Evolutionary conservation across 2,888 invertebrate genomes (phyloP).

Genomic region (Lasioglossum villosulum): DNA sequence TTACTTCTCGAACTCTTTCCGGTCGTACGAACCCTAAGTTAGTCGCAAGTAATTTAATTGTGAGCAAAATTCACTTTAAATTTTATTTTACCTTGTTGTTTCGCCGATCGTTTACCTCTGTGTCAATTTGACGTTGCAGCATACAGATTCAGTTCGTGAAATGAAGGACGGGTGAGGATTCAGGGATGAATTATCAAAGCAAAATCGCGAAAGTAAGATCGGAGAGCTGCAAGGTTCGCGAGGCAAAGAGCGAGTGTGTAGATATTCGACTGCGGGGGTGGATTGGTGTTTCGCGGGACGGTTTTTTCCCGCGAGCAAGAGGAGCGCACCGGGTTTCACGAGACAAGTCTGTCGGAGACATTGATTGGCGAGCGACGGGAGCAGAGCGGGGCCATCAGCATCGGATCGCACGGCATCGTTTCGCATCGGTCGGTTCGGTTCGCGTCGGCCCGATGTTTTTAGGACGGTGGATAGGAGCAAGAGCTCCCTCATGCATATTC

Average conservation of each 20-base stretch:
- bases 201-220: background rate
- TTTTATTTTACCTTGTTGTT: too few species aligned
- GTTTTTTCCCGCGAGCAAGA: constrained; percentile 10
- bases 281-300: constrained; percentile 25
- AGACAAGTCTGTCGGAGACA: constrained; percentile 78
- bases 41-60: too few species aligned
- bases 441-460: constrained; percentile 82
- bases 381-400: constrained; percentile 69
- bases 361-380: constrained; percentile 82
- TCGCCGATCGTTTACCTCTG: too few species aligned
- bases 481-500: constrained; percentile 84
- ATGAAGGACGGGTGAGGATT: too few species aligned
- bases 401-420: constrained; percentile 61
- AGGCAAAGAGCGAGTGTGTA: constrained; percentile 3
- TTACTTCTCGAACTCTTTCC: background rate
- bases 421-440: constrained; percentile 69
- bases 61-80: too few species aligned
- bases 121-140: too few species aligned
- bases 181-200: too few species aligned
- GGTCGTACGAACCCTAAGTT: too few species aligned
- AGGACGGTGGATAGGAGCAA: constrained; percentile 83
- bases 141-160: too few species aligned
- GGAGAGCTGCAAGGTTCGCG: background rate
- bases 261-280: background rate
- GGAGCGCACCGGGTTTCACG: constrained; percentile 67